Base-by-base conservation (phyloP, 2,113 vertebrate genomes). In the Syrrhaptes paradoxus region DNA sequence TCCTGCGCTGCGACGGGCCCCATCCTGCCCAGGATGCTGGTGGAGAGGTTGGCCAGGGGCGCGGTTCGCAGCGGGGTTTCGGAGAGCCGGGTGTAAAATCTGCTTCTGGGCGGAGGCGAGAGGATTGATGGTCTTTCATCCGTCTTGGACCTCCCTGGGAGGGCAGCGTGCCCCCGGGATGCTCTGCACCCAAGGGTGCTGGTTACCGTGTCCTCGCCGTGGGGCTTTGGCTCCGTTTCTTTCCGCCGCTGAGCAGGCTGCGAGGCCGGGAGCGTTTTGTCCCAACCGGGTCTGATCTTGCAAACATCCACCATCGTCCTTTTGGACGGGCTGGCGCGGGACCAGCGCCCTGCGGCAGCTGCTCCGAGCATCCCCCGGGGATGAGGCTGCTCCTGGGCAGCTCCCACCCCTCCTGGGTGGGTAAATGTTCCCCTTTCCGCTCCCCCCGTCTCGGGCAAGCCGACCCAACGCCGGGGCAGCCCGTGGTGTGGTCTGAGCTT, bases 91-190 rank as follows among this genome's bases (percentile, higher is more conserved):
- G 62, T 2, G 2, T 13, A 8, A 31, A 55, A 14, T 36, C 34
- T 3, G 29, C 63, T 25, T 5, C 41, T 24, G 13, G 8, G 6
- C 2, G 2, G 14, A 29, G 17, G 12, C 0, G 2, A 1, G 11
- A 74, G 77, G 38, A 4, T 59, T 49, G 6, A 1, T 1, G 48
- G n/a, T 22, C 10, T 24, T 75, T 59, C 13, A n/a, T n/a, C n/a
- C n/a, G n/a, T n/a, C 19, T 1, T 4, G 13, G 62, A 2, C 22
- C 7, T 10, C 43, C 43, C 3, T 2, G 5, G 34, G 21, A 6
- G 6, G 22, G n/a, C 38, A 12, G 7, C 2, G 1, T 2, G 1
- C 26, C 36, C 1, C 28, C 4, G 45, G 58, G 38, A n/a, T 4
- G 59, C 55, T 74, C 87, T 26, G 54, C 5, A 4, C 10, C 6